A percentile compares a stretch with the other conserved stretches of the same genome.
phyloP scores from a whole-genome alignment of 2,888 invertebrate species.

The Caenorhabditis becei region DNA sequence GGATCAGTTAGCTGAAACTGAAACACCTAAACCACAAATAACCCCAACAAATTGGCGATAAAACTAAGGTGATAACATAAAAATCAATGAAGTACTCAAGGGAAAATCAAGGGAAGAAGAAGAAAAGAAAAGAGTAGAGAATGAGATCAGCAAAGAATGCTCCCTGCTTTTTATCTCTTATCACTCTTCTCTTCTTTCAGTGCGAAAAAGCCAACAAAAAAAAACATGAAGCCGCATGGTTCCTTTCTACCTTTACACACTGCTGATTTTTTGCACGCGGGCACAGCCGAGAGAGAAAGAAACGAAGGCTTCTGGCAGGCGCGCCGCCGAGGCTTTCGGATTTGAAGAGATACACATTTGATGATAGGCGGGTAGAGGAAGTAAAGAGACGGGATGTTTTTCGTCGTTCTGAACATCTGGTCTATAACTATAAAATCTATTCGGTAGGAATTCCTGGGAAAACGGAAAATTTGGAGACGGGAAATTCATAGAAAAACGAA shows the following conservation, averaged over 20 bases:
- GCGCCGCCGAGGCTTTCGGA: not conserved
- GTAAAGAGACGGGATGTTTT: conserved; percentile 29
- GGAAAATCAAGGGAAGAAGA: not conserved
- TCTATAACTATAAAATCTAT: not conserved
- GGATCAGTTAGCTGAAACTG: conserved; percentile 14
- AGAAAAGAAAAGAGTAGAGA: conserved; percentile 10
- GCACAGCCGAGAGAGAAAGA: conserved; percentile 10
- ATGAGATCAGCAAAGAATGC: conserved; percentile 23
- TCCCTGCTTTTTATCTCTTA: conserved; percentile 16
- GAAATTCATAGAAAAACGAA: not conserved
- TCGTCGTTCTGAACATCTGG: conserved; percentile 46
- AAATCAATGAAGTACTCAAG: conserved; percentile 35
- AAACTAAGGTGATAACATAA: conserved; percentile 42
- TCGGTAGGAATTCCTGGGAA: not conserved
- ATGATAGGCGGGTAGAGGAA: conserved; percentile 21
- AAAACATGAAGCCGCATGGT: conserved; percentile 10
- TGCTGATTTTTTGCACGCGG: conserved; percentile 2
- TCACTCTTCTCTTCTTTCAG: conserved; percentile 25
- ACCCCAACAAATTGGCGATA: not conserved
- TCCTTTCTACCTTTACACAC: conserved; percentile 15
- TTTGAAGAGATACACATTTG: conserved; percentile 13
- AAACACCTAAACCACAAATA: not conserved
- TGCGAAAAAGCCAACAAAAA: conserved; percentile 9
- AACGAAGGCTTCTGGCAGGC: not conserved
- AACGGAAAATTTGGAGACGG: not conserved